Conservation (phyloP, 2,888 invertebrate species). For the Drosophila nr. fundita region DNA sequence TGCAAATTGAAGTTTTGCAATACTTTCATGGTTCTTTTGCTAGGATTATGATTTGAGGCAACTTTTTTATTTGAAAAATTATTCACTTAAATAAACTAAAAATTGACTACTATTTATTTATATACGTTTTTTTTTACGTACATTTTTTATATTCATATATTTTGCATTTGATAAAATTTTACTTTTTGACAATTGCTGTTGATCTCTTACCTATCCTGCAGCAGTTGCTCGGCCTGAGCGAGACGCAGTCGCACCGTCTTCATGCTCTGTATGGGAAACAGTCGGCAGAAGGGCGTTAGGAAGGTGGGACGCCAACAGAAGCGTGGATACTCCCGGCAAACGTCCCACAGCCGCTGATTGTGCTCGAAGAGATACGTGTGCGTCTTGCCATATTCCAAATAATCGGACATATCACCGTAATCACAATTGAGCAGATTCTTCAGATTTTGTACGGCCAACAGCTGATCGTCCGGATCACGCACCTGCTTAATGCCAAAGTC, state of each 20-base stretch:
- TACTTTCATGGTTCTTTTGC: not conserved
- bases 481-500: constrained; percentile 93
- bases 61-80: not conserved
- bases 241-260: constrained; percentile 93
- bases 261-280: constrained; percentile 95
- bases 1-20: not conserved
- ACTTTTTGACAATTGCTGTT: not conserved
- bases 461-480: constrained; percentile 90
- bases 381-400: constrained; percentile 91
- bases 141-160: not conserved
- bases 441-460: constrained; percentile 88
- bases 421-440: constrained; percentile 91
- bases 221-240: constrained; percentile 89
- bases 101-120: not conserved
- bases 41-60: not conserved
- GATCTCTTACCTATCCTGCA: constrained; percentile 89
- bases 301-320: constrained; percentile 90
- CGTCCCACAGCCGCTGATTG: constrained; percentile 93
- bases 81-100: not conserved
- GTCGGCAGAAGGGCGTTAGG: constrained; percentile 91
- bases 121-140: too few relatives aligned
- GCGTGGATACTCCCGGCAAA: constrained; percentile 89
- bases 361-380: constrained; percentile 94
- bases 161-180: not conserved
- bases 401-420: constrained; percentile 90